Evolutionary conservation across 2,797 vertebrate genomes (phyloP), one percentile per base, ranked within the genome.

Genomic region (Rhinoraja longicauda): DNA sequence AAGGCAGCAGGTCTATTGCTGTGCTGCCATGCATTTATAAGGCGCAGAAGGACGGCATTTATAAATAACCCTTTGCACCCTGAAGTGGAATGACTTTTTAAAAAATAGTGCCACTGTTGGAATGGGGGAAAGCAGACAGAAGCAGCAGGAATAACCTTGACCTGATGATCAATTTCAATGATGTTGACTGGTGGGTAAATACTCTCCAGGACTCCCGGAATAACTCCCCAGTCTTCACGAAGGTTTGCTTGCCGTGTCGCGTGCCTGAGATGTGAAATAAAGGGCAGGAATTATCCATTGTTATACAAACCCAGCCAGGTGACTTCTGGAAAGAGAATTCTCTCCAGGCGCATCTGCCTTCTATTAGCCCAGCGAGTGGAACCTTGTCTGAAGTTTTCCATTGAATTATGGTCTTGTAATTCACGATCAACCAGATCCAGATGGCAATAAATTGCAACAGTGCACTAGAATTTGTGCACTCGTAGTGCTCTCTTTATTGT

Each of bases 341-440:
- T 32, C 59, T 88, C 7, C 62, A 29, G 32, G 9, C 8, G n/a
- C 2, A 3, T 36, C 84, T 67, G 59, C 62, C 67, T 67, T 62
- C n/a, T 36, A 67, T 88, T 88, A 67, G n/a, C 32, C 1, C 59
- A 3, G 84, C 67, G 59, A 88, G 59, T 36, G 59, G 84, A n/a
- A 36, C n/a, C 19, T 36, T 67, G 84, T 88, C 62, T 64, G n/a
- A 67, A 36, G 15, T 64, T 84, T 64, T 64, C 59, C 15, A 36
- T 88, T 36, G n/a, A 32, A 88, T 88, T 88, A 64, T 64, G 62
- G 84, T 36, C 84, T 88, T 62, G 57, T n/a, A 84, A n/a, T 59
- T 13, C 81, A 84, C 78, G n/a, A 88, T 67, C 59, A 36, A 88
- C 84, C 53, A 59, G 26, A 84, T 84, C 81, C 81, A 88, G 84